Conservation (phyloP, 2,113 vertebrate genomes). For the Hassar affinis region DNA sequence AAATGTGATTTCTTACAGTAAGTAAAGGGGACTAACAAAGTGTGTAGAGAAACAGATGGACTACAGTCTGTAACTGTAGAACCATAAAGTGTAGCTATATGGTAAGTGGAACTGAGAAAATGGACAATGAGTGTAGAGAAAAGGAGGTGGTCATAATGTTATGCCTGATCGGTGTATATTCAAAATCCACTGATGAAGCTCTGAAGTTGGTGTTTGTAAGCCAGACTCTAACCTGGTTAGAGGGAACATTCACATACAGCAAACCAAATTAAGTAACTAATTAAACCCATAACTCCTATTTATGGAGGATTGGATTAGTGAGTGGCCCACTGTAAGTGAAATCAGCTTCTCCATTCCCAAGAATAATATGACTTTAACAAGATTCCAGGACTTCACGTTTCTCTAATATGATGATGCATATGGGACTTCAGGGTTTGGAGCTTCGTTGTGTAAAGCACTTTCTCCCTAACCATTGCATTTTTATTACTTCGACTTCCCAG, state of each 20-base stretch:
- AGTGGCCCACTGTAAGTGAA: background rate
- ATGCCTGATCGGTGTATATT: no score
- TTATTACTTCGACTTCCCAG: background rate
- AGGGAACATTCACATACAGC: background rate
- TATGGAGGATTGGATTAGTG: background rate
- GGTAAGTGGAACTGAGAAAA: no score
- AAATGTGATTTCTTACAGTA: background rate
- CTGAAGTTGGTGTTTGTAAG: background rate
- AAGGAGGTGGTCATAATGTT: no score
- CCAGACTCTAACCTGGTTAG: background rate
- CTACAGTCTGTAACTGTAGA: no score
- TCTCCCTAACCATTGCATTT: background rate
- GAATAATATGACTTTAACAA: background rate
- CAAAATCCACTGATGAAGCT: background rate
- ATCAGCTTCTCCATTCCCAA: background rate
- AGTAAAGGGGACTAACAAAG: no score
- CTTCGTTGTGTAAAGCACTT: background rate
- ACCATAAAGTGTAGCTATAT: no score
- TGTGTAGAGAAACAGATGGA: no score
- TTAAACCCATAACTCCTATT: constrained; percentile 8
- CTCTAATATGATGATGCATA: background rate
- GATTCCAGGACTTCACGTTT: background rate
- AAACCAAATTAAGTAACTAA: background rate
- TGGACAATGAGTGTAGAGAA: no score
- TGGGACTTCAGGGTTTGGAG: background rate